Evolutionary conservation across 2,113 vertebrate species (phyloP).

Genomic region (Sisor rabdophorus): DNA sequence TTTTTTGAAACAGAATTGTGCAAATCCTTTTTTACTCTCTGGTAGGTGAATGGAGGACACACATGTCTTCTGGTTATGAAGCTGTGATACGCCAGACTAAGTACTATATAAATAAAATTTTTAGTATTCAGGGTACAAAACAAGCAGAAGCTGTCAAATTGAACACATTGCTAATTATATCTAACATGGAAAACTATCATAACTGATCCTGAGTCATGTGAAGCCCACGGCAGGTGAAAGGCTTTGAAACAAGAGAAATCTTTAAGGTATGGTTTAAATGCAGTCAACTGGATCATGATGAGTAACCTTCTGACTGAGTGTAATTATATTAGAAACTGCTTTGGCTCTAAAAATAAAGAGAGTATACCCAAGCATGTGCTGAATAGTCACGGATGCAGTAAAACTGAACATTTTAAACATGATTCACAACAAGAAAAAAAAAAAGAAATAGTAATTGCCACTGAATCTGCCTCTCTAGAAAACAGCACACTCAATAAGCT

Average conservation of each 20-base stretch:
- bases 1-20: slow-evolving; percentile 30
- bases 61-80: slow-evolving; percentile 31
- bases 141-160: not conserved
- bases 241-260: not conserved
- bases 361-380: not conserved
- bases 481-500: not conserved
- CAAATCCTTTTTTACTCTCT: slow-evolving; percentile 10
- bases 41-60: slow-evolving; percentile 12
- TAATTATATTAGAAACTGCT: not conserved
- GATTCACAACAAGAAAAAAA: not conserved
- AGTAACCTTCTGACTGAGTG: not conserved
- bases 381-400: not conserved
- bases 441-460: not conserved
- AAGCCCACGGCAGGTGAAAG: not conserved
- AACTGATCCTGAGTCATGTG: not conserved
- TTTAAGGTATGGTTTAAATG: too few species aligned
- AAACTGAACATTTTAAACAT: not conserved
- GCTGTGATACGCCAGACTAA: slow-evolving; percentile 32
- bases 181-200: not conserved
- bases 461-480: not conserved
- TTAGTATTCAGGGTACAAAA: not conserved
- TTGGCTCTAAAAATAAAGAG: not conserved
- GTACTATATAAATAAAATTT: slow-evolving; percentile 28
- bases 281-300: not conserved
- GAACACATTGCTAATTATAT: not conserved